These are phyloP conservation scores for Verasper variegatus DNA, from an alignment of 2,113 vertebrate species.

Conservation along the genomic window DNA sequence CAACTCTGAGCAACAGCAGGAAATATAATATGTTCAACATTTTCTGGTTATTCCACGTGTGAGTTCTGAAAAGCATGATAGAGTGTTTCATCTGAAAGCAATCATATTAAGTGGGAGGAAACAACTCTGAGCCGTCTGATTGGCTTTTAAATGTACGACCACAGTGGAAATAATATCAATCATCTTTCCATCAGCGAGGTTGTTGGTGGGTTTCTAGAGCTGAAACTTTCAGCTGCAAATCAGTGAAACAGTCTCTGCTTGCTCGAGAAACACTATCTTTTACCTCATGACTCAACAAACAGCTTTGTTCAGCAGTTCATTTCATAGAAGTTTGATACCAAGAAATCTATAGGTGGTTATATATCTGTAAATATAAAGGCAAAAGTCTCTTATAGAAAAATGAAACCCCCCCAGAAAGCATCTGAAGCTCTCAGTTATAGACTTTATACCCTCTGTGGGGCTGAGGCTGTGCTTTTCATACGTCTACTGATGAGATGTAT, in stretches of 20 bases:
- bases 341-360: no score
- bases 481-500: no score
- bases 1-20: slow-evolving; percentile 21
- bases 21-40: slow-evolving; percentile 39
- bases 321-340: neutral
- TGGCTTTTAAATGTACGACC: slow-evolving; percentile 27
- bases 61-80: no score
- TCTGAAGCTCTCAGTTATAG: no score
- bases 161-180: slow-evolving; percentile 39
- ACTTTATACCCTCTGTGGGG: no score
- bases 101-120: slow-evolving; percentile 50
- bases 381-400: no score
- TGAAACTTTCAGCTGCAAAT: neutral
- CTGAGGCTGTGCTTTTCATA: no score
- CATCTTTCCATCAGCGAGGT: slow-evolving; percentile 14
- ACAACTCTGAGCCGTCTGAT: slow-evolving; percentile 16
- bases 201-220: slow-evolving; percentile 29
- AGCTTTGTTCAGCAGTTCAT: neutral
- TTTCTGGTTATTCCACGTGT: slow-evolving; percentile 1
- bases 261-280: neutral
- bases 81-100: slow-evolving; percentile 4
- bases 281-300: no score
- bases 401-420: no score
- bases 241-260: neutral
- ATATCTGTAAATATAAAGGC: neutral